Percentiles rank a stretch among this genome's conserved stretches.
Conservation (phyloP, 2,888 invertebrate genomes). For the Ophioninae sp. region DNA sequence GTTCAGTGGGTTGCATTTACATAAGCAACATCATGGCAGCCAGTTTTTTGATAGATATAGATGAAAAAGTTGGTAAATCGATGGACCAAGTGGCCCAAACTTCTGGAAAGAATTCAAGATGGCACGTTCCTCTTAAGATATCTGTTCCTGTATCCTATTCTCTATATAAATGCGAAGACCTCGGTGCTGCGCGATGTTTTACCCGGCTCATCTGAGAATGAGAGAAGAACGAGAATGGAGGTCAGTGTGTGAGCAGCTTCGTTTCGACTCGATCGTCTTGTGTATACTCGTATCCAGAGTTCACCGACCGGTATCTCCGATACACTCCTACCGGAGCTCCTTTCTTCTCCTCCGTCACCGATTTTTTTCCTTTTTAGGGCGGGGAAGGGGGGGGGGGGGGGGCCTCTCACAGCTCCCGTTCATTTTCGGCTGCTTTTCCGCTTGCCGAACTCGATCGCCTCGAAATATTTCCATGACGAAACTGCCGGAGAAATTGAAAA, state of each 20-base stretch:
- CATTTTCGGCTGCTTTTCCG: not conserved
- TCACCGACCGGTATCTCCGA: slow-evolving; percentile 71
- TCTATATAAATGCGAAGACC: slow-evolving; percentile 16
- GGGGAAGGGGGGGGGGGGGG: not conserved
- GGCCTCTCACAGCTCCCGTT: not conserved
- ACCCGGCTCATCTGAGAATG: slow-evolving; percentile 59
- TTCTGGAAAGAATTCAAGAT: slow-evolving; percentile 11
- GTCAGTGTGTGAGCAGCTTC: slow-evolving; percentile 79
- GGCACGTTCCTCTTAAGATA: not conserved
- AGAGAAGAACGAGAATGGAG: slow-evolving; percentile 73
- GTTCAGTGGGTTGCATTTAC: not conserved
- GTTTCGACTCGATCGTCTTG: slow-evolving; percentile 68
- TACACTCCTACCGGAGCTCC: slow-evolving; percentile 52
- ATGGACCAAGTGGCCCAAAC: slow-evolving; percentile 24
- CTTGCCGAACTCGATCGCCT: not conserved
- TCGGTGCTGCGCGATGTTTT: slow-evolving; percentile 60
- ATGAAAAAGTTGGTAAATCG: slow-evolving; percentile 20
- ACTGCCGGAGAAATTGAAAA: not conserved
- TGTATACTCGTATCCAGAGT: slow-evolving; percentile 69
- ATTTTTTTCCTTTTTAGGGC: slow-evolving; percentile 40
- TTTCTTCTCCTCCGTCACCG: slow-evolving; percentile 39
- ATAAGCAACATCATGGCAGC: not conserved
- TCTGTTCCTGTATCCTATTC: slow-evolving; percentile 19
- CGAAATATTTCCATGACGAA: not conserved
- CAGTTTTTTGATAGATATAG: not conserved